Percentiles rank a stretch among this genome's conserved stretches.
Conservation (phyloP, 92 coral and sea anemone genomes). For the Diadumene lineata region DNA sequence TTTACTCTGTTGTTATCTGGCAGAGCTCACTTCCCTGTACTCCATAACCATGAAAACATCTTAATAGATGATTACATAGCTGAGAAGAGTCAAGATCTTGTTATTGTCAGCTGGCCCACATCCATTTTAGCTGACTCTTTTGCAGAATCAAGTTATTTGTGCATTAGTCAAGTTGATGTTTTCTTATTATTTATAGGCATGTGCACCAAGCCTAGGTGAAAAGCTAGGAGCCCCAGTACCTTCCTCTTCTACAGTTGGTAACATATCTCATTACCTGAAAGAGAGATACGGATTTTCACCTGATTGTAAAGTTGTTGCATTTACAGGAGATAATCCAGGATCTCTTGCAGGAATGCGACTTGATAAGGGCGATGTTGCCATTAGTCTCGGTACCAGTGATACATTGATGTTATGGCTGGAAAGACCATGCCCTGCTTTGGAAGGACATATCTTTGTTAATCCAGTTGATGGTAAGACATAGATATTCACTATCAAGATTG, state of each 20-base stretch:
- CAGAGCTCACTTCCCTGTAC: too few relatives aligned
- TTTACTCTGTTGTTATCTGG: too few relatives aligned
- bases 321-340: slow-evolving; percentile 99
- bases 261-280: slow-evolving; percentile 79
- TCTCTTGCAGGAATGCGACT: slow-evolving; percentile 96
- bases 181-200: slow-evolving; percentile 67
- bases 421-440: slow-evolving; percentile 81
- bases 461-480: slow-evolving; percentile 81
- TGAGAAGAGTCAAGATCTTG: too few relatives aligned
- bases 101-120: too few relatives aligned
- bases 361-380: slow-evolving; percentile 78
- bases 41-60: too few relatives aligned
- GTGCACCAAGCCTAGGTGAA: slow-evolving; percentile 79
- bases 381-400: slow-evolving; percentile 96
- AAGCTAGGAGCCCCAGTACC: slow-evolving; percentile 84
- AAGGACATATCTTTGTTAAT: slow-evolving; percentile 96
- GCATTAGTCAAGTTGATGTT: too few relatives aligned
- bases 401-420: slow-evolving; percentile 87
- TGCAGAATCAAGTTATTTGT: too few relatives aligned
- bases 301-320: slow-evolving; percentile 90
- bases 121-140: too few relatives aligned
- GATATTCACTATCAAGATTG: too few relatives aligned
- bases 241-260: slow-evolving; percentile 65
- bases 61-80: too few relatives aligned
- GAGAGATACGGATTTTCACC: slow-evolving; percentile 70